Base-by-base conservation (phyloP, 2,888 invertebrate species). In the Resseliella maxima region DNA sequence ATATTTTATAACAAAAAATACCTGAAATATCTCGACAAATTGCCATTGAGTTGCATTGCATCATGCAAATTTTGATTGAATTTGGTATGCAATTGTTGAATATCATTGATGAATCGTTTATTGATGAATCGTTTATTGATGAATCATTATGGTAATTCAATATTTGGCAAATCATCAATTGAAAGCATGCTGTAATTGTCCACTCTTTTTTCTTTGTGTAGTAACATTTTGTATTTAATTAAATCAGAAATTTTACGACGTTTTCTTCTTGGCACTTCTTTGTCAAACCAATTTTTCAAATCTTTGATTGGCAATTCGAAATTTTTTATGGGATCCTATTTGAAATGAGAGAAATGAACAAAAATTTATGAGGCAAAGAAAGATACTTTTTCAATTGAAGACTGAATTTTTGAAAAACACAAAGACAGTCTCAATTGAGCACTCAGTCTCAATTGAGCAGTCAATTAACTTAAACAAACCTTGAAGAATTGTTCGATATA, bases 401-500 rank as follows among this genome's bases (percentile, higher is more conserved):
- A 15, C 21, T 50, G 59, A 24, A 59, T 12, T 41, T 8, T 41
- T 81, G n/a, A 1, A 81, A 36, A 21, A 6, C n/a, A 31, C 8
- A 72, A 72, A 72, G 35, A 18, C 2, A 1, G 36, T 81, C 10
- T 81, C 21, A 54, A 89, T 45, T 50, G 50, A 50, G 18, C 15
- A 50, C 89, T 90, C 90, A 50, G 21, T 50, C 2, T 8, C 50
- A 12, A 21, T 21, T 50, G n/a, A 21, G 50, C 12, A 50, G 21
- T 50, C 50, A 50, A 41, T 41, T 12, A 41, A 12, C 12, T 12
- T 41, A 41, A 8, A 41, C 41, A 8, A 41, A 96, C 96, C 93
- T 95, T 94, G 91, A 98, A 98, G 92, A 99, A 99, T 87, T 96
- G 96, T 92, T 99, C 99, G 5, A 97, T 98, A 92, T 98, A 99